These are phyloP conservation scores for Scalopus aquaticus DNA, from an alignment of 2,113 vertebrate species.

Conservation along the genomic window DNA sequence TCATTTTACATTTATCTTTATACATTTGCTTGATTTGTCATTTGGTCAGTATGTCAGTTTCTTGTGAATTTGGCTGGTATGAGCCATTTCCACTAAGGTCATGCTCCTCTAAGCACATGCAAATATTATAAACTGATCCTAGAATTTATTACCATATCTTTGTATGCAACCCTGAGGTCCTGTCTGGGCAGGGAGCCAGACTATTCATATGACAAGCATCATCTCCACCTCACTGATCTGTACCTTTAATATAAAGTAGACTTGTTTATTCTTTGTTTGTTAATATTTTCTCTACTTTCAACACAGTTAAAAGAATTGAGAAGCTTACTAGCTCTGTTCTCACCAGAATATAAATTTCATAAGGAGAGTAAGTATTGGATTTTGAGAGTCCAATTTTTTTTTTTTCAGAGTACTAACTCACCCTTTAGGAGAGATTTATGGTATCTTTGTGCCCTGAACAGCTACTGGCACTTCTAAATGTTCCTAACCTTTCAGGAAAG, in stretches of 20 bases:
- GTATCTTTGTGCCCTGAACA: not conserved
- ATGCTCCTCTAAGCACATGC: too few species aligned
- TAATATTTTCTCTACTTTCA: not conserved
- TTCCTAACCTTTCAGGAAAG: constrained; percentile 1
- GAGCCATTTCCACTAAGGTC: not conserved
- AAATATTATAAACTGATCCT: not conserved
- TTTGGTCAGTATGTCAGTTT: not conserved
- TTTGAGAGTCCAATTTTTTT: not conserved
- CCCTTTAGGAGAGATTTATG: not conserved
- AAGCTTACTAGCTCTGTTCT: not conserved
- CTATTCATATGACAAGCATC: not conserved
- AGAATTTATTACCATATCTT: not conserved
- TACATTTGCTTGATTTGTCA: not conserved
- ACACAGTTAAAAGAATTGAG: not conserved
- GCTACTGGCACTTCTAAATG: not conserved
- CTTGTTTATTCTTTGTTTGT: not conserved
- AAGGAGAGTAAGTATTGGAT: not conserved
- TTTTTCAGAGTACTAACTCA: not conserved
- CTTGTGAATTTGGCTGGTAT: not conserved
- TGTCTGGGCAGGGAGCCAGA: not conserved
- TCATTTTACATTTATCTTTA: not conserved
- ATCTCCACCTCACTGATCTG: not conserved
- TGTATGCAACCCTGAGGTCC: not conserved
- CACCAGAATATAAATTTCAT: not conserved
- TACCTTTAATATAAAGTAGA: not conserved